Evolutionary conservation across 2,797 vertebrate species (phyloP), one percentile per base, ranked within the genome.

Genomic region (Silurus lanzhouensis): DNA sequence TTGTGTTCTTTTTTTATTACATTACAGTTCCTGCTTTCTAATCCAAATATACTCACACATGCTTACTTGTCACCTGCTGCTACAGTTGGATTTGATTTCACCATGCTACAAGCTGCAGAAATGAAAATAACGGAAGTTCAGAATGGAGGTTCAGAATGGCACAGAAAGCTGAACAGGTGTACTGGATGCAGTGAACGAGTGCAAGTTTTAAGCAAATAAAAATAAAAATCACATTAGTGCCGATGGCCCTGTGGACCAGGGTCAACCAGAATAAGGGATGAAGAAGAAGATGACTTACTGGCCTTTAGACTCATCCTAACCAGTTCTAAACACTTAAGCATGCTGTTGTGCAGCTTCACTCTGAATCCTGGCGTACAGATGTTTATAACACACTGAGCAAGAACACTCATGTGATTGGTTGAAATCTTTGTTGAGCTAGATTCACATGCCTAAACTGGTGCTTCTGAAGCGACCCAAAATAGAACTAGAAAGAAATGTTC

Each of bases 31-130:
- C 93, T 91, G 86, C 93, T 92, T 94, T 90, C 86, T 89, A 93
- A 90, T 86, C 92, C 93, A 93, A 92, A 82, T 92, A 90, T 91
- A 93, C 95, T 93, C 90, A 90, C 93, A 88, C 94, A 94, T 92
- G 94, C 91, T 94, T 95, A 96, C 93, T 94, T 94, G 93, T 92
- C 96, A 97, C 95, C 95, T 93, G 90, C 92, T 92, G 93, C 93
- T 95, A 94, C 94, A 91, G 92, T 92, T 92, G 88, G 88, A 94
- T 91, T 93, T 91, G 93, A 92, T 95, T 92, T 95, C 93, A 91
- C 94, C 93, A 95, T 94, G 93, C 93, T 94, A 91, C 91, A 85
- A 91, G 87, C 86, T 52, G 82, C 70, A 86, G 67, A 88, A 90
- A 88, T 87, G 55, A 89, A 91, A 92, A 85, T 10, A 79, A 71